Evolutionary conservation across 1,140 invertebrate genomes (phyloP).

Genomic region (Lordiphosa stackelbergi): DNA sequence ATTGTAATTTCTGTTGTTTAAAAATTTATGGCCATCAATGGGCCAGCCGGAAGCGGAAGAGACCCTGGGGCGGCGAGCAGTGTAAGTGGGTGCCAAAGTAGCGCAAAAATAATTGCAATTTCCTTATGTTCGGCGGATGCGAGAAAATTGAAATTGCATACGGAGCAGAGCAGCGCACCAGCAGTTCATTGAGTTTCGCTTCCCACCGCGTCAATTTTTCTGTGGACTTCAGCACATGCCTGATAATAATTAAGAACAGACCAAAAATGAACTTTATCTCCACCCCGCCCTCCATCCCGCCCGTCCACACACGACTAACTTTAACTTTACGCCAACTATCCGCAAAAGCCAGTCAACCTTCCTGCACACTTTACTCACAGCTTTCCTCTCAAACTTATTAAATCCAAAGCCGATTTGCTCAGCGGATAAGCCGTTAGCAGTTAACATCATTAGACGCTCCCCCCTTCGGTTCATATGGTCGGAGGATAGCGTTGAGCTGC

Average conservation of each 20-base stretch:
- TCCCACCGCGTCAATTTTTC: neutral
- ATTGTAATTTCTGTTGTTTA: conserved; percentile 74
- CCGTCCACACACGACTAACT: conserved; percentile 9
- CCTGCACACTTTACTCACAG: conserved; percentile 1
- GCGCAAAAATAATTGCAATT: conserved; percentile 66
- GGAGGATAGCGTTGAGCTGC: neutral
- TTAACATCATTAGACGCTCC: conserved; percentile 64
- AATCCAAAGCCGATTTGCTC: conserved; percentile 51
- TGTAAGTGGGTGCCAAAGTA: conserved; percentile 54
- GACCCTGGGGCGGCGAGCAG: conserved; percentile 24
- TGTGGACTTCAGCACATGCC: conserved; percentile 43
- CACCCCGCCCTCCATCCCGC: neutral
- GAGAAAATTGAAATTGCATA: conserved; percentile 46
- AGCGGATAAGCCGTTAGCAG: conserved; percentile 54
- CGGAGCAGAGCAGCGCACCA: conserved; percentile 7
- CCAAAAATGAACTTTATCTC: conserved; percentile 7
- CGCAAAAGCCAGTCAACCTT: conserved; percentile 8
- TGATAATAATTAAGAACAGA: conserved; percentile 59
- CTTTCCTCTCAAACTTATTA: conserved; percentile 47
- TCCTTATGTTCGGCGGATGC: conserved; percentile 9
- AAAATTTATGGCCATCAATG: conserved; percentile 74
- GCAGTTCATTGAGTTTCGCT: conserved; percentile 32
- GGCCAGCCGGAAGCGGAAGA: conserved; percentile 22
- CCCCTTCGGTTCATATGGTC: conserved; percentile 17
- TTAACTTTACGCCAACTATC: conserved; percentile 28